Evolutionary conservation across 2,797 vertebrate species (phyloP).

Genomic region (Artibeus lituratus): DNA sequence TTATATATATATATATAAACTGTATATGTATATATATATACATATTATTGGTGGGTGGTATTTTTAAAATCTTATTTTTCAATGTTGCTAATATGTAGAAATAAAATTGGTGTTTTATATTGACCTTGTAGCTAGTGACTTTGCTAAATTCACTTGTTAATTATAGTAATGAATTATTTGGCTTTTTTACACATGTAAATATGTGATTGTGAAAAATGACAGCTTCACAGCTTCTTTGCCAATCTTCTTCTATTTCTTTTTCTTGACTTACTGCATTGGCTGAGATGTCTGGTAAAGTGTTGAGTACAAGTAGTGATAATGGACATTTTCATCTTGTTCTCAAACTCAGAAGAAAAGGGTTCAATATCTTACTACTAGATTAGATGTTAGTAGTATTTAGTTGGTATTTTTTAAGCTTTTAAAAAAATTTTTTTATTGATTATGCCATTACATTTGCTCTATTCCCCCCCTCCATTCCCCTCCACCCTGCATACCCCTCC

Average conservation of each 20-base stretch:
- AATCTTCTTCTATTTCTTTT: neutral
- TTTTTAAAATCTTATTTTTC: neutral
- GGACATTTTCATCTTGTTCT: neutral
- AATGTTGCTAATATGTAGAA: neutral
- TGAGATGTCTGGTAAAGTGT: neutral
- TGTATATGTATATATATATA: neutral
- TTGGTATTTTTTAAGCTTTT: too few species aligned
- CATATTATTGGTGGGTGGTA: neutral
- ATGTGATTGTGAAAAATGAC: neutral
- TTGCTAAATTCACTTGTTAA: neutral
- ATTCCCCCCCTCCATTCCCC: too few species aligned
- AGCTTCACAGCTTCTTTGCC: neutral
- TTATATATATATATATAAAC: neutral
- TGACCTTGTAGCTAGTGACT: neutral
- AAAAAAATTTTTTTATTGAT: too few species aligned
- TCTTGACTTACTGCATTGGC: neutral
- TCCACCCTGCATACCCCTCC: too few species aligned
- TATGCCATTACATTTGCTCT: too few species aligned
- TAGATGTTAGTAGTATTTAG: neutral
- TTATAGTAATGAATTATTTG: neutral
- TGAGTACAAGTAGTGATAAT: neutral
- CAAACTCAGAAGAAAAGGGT: conserved; percentile 2
- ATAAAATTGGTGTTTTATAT: neutral
- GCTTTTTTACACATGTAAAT: neutral
- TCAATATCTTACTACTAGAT: neutral